These are phyloP conservation scores for Allygus modestus DNA, from an alignment of 2,888 invertebrate genomes.

Conservation along the genomic window DNA sequence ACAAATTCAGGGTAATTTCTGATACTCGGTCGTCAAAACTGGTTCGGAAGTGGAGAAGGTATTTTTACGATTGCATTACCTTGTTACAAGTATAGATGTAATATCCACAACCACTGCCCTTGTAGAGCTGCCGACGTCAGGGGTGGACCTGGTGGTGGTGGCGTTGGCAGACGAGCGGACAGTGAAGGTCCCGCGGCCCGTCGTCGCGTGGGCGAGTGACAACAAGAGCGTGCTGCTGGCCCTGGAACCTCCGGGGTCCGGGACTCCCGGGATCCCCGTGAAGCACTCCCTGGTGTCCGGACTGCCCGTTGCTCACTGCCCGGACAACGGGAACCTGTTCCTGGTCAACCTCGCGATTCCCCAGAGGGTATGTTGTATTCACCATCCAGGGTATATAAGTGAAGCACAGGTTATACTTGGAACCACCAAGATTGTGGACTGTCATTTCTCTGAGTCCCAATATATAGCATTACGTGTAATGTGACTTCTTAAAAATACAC, in stretches of 20 bases:
- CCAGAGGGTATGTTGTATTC: slow-evolving; percentile 80
- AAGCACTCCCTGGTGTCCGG: slow-evolving; percentile 86
- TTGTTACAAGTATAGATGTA: no score
- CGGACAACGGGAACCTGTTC: slow-evolving; percentile 85
- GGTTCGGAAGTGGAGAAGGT: no score
- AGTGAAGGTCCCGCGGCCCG: slow-evolving; percentile 75
- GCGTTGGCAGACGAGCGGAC: slow-evolving; percentile 76
- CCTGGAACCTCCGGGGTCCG: slow-evolving; percentile 85
- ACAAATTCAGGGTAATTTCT: no score
- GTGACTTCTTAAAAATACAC: no score
- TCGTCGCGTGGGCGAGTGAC: slow-evolving; percentile 83
- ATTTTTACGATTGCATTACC: no score
- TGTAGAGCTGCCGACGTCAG: slow-evolving; percentile 74
- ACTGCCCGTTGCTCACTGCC: slow-evolving; percentile 82
- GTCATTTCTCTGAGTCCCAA: no score
- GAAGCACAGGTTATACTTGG: no score
- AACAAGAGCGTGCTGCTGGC: slow-evolving; percentile 85
- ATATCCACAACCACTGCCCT: no score
- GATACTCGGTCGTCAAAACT: no score
- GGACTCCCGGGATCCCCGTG: slow-evolving; percentile 79
- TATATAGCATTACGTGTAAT: no score
- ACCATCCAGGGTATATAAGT: no score
- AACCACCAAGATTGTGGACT: no score
- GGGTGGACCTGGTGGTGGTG: slow-evolving; percentile 78
- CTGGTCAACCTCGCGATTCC: slow-evolving; percentile 92